Conservation (phyloP, 2,113 vertebrate genomes). For the Raphicerus campestris region DNA sequence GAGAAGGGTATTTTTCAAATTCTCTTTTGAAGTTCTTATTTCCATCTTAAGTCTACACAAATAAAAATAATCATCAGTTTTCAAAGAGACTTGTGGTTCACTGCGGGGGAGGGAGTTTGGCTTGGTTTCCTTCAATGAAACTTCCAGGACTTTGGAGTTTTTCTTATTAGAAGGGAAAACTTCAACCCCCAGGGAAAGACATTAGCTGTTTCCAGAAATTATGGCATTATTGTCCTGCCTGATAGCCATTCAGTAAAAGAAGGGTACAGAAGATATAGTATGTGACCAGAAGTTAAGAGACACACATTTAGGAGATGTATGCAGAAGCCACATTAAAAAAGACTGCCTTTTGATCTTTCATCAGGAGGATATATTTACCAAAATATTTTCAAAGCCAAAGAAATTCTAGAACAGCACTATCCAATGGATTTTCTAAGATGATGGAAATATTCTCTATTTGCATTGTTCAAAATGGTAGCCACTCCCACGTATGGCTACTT, state of each 20-base stretch:
- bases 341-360: not conserved
- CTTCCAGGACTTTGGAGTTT: slow-evolving; percentile 22
- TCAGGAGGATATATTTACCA: not conserved
- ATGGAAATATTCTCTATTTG: not conserved
- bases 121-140: slow-evolving; percentile 36
- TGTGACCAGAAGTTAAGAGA: not conserved
- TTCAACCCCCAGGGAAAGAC: not conserved
- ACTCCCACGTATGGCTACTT: not conserved
- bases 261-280: not conserved
- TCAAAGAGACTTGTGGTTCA: slow-evolving; percentile 55
- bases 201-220: not conserved
- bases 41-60: slow-evolving; percentile 62
- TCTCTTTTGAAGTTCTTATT: slow-evolving; percentile 64
- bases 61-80: slow-evolving; percentile 69
- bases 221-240: not conserved
- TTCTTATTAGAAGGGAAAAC: slow-evolving; percentile 28
- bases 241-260: not conserved
- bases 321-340: not conserved
- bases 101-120: not conserved
- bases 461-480: not conserved
- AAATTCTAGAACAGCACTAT: not conserved
- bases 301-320: not conserved
- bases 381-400: slow-evolving; percentile 9
- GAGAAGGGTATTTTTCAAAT: slow-evolving; percentile 63
- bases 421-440: not conserved